Conservation (phyloP, 2,113 vertebrate genomes). For the Heterocephalus glaber region DNA sequence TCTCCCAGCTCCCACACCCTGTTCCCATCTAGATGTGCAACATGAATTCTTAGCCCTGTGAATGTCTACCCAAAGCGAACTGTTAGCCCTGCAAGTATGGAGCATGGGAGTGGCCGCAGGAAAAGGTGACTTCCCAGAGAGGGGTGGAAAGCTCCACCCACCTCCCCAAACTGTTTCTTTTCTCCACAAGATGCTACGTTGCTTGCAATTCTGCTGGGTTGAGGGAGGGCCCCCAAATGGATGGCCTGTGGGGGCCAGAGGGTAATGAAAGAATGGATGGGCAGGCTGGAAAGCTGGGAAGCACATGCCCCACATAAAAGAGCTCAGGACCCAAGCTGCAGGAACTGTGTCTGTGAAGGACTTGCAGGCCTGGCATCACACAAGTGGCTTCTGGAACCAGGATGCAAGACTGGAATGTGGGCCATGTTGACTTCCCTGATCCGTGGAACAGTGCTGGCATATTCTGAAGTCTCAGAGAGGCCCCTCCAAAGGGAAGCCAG, state of each 20-base stretch:
- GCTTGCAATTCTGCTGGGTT: neutral
- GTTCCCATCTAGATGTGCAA: neutral
- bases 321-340: neutral
- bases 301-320: fast-evolving
- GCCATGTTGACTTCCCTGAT: neutral
- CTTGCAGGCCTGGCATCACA: neutral
- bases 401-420: neutral
- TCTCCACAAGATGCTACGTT: neutral
- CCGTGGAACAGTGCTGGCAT: neutral
- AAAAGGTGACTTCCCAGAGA: neutral
- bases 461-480: neutral
- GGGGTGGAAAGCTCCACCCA: neutral
- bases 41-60: neutral
- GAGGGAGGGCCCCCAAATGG: neutral
- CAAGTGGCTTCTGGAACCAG: neutral
- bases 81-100: neutral
- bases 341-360: neutral
- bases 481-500: neutral
- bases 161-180: no score
- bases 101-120: neutral
- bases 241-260: neutral
- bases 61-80: neutral
- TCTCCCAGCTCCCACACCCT: neutral
- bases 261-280: neutral
- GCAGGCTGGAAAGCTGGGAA: neutral